Conservation (phyloP, 30 jellyfish, hydroid and myxozoan species). For the Haliclystus octoradiatus region DNA sequence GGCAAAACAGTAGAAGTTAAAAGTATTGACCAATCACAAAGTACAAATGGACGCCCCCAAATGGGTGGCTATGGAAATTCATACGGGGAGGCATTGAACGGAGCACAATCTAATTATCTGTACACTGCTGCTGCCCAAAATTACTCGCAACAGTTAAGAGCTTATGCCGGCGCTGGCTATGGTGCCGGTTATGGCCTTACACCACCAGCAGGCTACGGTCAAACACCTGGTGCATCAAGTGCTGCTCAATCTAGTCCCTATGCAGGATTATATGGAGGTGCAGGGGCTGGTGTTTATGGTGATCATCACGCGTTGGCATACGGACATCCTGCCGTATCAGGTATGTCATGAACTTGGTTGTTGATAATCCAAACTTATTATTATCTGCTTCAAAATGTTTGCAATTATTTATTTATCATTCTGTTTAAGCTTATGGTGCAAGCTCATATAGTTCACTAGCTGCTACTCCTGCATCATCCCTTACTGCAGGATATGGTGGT, state of each 20-base stretch:
- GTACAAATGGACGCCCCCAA: no score
- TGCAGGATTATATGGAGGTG: slow-evolving; percentile 24
- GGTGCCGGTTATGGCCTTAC: slow-evolving; percentile 45
- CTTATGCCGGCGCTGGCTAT: no score
- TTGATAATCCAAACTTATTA: no score
- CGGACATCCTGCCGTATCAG: slow-evolving; percentile 31
- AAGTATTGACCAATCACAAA: no score
- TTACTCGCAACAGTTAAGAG: no score
- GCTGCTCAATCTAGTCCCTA: slow-evolving; percentile 46
- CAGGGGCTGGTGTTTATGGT: slow-evolving; percentile 16
- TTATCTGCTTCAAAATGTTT: no score
- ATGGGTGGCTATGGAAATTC: no score
- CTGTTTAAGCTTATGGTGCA: slow-evolving; percentile 51
- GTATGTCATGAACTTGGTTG: slow-evolving; percentile 4
- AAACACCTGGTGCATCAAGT: slow-evolving; percentile 73
- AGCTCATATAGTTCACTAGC: no score
- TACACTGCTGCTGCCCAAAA: no score
- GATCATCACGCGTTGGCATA: slow-evolving; percentile 38
- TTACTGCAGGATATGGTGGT: slow-evolving; percentile 30
- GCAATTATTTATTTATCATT: no score
- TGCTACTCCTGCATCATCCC: slow-evolving; percentile 42
- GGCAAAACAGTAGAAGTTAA: slow-evolving; percentile 77
- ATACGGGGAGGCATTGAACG: no score
- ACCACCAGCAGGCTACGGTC: slow-evolving; percentile 57
- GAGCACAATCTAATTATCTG: no score